Evolutionary conservation across 2,888 invertebrate species (phyloP), one percentile per base, ranked within the genome.

Genomic region (Emesis furor): DNA sequence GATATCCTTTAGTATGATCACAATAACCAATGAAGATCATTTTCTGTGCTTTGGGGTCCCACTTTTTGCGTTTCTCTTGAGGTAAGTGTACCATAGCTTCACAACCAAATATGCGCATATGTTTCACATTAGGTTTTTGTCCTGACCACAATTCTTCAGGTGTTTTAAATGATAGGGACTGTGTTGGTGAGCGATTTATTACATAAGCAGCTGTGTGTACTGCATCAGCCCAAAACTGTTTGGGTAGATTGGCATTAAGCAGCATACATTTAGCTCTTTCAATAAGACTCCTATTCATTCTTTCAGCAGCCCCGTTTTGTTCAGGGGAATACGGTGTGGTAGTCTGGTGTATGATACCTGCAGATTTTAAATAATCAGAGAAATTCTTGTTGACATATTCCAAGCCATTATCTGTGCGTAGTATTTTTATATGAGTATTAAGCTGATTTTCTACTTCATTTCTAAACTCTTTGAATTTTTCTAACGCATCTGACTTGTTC

Each of bases 11-110:
- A 3, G 81, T 84, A 51, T 86, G 71, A 35, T 92, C 92, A 79
- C 89, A 88, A 76, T 94, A 94, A 8, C 94, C 94, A 62, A 93
- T 88, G 55, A 93, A 91, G 12, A 91, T 89, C 46, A 90, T 81
- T 75, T 89, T 86, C 24, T 85, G 82, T 72, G 91, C 85, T 79
- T 94, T 94, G 1, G 89, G 69, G 84, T 89, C 89, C 82, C 77
- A 86, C 39, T 89, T 89, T 69, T 67, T 86, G 0, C 83, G 12
- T 62, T 84, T 82, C 35, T 86, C 88, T 69, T 87, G 77, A 0
- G 88, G 88, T n/a, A 89, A 12, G 51, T 88, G 85, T 1, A 87
- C 82, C 87, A 89, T 89, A 4, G 87, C 88, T 59, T 89, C 83
- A 77, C 83, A 88, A 1, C 94, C 95, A 91, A 95, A 95, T 46